phyloP scores from a whole-genome alignment of 2,113 vertebrate species.

The Syrmaticus mikado region DNA sequence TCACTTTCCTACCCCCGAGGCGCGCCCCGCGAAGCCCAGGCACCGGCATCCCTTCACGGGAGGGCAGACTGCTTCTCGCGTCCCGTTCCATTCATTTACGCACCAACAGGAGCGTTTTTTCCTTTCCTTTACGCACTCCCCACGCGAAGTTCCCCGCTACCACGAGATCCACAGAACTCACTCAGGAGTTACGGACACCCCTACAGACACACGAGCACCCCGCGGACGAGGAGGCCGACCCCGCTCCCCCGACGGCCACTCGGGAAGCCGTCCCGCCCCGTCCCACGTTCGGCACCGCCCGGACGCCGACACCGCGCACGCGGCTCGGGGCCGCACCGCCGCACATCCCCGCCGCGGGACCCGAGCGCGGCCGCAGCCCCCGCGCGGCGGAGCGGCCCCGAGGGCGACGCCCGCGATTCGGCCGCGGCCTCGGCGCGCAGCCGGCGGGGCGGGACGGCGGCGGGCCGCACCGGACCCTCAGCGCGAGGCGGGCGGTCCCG shows the following conservation, averaged over 20 bases:
- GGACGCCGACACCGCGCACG: too few species aligned
- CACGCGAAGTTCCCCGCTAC: not conserved
- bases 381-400: too few species aligned
- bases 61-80: not conserved
- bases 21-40: not conserved
- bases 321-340: too few species aligned
- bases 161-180: not conserved
- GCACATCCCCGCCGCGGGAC: too few species aligned
- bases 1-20: not conserved
- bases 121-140: not conserved
- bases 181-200: fast-evolving
- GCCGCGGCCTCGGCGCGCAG: too few species aligned
- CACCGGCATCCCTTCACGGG: not conserved
- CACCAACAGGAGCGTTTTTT: fast-evolving
- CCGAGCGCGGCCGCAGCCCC: too few species aligned
- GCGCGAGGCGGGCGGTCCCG: too few species aligned
- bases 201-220: not conserved
- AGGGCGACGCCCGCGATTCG: too few species aligned
- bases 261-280: too few species aligned
- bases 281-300: too few species aligned
- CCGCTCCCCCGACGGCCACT: not conserved
- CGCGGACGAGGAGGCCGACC: not conserved
- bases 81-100: not conserved
- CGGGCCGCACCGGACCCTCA: too few species aligned
- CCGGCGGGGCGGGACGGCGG: too few species aligned